Percentiles rank a stretch among this genome's conserved stretches.
Conservation (phyloP, 1,140 invertebrate species). For the Hirudo medicinalis region DNA sequence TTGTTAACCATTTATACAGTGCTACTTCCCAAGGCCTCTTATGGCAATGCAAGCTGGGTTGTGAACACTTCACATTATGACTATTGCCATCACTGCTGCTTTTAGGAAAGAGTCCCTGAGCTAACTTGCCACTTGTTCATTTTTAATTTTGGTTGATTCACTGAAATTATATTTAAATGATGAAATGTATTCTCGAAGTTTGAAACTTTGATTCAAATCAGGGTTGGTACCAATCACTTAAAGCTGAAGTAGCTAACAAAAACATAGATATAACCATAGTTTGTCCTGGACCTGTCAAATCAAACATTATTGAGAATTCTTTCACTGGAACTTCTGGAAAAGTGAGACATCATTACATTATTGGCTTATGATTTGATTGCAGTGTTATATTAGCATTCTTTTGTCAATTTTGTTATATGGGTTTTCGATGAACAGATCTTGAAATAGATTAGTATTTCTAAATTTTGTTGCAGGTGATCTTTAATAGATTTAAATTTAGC, state of each 20-base stretch:
- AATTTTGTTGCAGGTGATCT: background rate
- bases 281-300: constrained; percentile 62
- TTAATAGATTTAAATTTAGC: background rate
- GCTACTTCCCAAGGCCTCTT: too few relatives aligned
- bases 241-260: constrained; percentile 49
- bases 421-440: background rate
- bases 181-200: too few relatives aligned
- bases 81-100: too few relatives aligned
- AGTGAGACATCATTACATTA: constrained; percentile 37
- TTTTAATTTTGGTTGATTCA: too few relatives aligned
- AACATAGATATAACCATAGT: constrained; percentile 56
- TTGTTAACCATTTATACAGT: too few relatives aligned
- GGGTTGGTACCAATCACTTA: constrained; percentile 57
- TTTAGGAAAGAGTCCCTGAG: too few relatives aligned
- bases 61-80: too few relatives aligned
- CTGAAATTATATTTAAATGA: too few relatives aligned
- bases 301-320: constrained; percentile 55
- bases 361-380: background rate
- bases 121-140: too few relatives aligned
- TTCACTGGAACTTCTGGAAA: constrained; percentile 54
- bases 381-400: background rate
- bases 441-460: background rate
- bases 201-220: constrained; percentile 29
- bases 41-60: too few relatives aligned
- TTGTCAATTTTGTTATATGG: background rate